A percentile compares a stretch with the other conserved stretches of the same genome.
These are phyloP conservation scores for Panopea generosa DNA, from an alignment of 2,888 invertebrate species.

Conservation along the genomic window DNA sequence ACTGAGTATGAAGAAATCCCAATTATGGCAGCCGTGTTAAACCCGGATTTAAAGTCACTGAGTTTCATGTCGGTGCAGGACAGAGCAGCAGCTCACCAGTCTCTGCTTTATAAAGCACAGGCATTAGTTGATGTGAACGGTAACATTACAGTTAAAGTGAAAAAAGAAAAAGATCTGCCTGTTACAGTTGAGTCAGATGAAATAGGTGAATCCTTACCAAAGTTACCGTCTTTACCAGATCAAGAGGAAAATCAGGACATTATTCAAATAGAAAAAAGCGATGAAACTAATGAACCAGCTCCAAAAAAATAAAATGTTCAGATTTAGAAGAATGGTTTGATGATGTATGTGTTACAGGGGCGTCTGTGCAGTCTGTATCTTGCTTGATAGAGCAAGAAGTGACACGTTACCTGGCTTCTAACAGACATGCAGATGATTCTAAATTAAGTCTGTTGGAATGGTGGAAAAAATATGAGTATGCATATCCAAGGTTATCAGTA, in stretches of 20 bases:
- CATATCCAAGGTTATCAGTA: constrained; percentile 21
- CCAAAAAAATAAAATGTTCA: constrained; percentile 24
- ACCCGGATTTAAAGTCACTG: constrained; percentile 34
- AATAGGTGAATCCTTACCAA: no score
- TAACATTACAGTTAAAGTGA: constrained; percentile 12
- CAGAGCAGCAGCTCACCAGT: constrained; percentile 7
- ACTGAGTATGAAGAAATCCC: constrained; percentile 44
- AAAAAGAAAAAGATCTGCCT: constrained; percentile 15
- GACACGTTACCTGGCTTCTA: constrained; percentile 1
- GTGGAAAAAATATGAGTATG: constrained; percentile 34
- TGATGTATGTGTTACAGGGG: constrained; percentile 40
- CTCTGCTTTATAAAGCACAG: constrained; percentile 34
- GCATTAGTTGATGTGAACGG: constrained; percentile 18
- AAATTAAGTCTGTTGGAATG: constrained; percentile 18
- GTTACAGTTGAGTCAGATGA: no score
- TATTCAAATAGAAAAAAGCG: no score
- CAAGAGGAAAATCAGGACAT: no score
- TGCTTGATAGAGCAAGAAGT: constrained; percentile 26
- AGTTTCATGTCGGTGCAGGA: constrained; percentile 28
- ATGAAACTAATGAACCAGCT: background rate
- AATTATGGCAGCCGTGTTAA: constrained; percentile 32
- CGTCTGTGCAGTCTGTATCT: background rate
- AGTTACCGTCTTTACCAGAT: no score
- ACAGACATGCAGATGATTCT: constrained; percentile 7
- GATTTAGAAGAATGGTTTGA: constrained; percentile 53